A percentile compares a stretch with the other conserved stretches of the same genome.
These are phyloP conservation scores for Platichthys flesus DNA, from an alignment of 2,113 vertebrate genomes.

Conservation along the genomic window DNA sequence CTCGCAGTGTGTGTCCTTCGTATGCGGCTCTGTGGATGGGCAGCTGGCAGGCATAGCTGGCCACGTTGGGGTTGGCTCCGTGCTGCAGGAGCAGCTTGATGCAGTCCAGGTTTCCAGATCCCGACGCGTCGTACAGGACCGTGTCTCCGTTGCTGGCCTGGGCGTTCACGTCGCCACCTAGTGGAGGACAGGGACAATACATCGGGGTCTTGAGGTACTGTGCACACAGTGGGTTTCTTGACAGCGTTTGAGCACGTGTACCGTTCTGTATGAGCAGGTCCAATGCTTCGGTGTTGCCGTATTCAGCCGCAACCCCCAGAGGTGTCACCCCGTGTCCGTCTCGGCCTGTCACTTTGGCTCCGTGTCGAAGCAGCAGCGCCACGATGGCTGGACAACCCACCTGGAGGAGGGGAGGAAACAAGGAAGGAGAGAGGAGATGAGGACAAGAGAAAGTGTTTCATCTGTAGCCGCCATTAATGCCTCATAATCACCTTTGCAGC, in stretches of 20 bases:
- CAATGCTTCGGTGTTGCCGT: constrained; percentile 84
- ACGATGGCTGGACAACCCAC: constrained; percentile 83
- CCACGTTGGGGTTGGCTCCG: constrained; percentile 86
- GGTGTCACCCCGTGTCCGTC: constrained; percentile 87
- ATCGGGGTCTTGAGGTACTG: not conserved
- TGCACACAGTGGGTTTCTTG: not conserved
- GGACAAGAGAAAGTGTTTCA: not conserved
- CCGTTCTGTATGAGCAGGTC: constrained; percentile 88
- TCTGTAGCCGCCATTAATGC: no score
- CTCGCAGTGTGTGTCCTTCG: constrained; percentile 90
- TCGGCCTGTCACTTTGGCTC: constrained; percentile 79
- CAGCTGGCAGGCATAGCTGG: constrained; percentile 85
- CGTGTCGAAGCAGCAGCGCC: constrained; percentile 84
- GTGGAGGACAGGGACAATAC: constrained; percentile 39
- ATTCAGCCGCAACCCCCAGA: constrained; percentile 84
- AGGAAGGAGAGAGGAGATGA: not conserved
- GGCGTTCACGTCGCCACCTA: constrained; percentile 86
- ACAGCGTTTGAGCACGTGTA: constrained; percentile 39
- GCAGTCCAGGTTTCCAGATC: constrained; percentile 88
- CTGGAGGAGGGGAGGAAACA: constrained; percentile 27
- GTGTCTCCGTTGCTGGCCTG: constrained; percentile 86
- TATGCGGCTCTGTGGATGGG: constrained; percentile 89
- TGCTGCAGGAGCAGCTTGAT: constrained; percentile 86
- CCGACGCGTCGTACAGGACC: constrained; percentile 86
- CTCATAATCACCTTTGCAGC: constrained; percentile 82